Evolutionary conservation across 2,113 vertebrate genomes (phyloP).

Genomic region (Rattus rattus): DNA sequence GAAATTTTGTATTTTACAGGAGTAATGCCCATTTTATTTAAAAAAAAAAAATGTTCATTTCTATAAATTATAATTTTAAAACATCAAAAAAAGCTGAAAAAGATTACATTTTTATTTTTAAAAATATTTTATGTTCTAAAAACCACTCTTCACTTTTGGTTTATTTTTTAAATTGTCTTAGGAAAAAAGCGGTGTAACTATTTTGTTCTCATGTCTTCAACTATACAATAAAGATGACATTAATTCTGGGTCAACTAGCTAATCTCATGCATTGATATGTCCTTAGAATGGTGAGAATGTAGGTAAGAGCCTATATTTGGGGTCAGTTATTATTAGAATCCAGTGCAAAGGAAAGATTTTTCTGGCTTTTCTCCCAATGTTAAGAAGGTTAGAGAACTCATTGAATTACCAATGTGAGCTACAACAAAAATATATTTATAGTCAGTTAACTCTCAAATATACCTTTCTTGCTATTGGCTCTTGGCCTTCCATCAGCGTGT

Average conservation of each 20-base stretch:
- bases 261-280: neutral
- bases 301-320: neutral
- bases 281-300: neutral
- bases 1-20: neutral
- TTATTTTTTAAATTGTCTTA: slow-evolving; percentile 3
- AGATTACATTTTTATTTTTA: neutral
- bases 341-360: neutral
- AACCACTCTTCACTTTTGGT: neutral
- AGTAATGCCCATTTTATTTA: neutral
- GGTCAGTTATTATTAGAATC: neutral
- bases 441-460: slow-evolving; percentile 60
- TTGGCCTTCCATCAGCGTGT: slow-evolving; percentile 93
- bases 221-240: neutral
- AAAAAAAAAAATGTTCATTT: neutral
- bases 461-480: slow-evolving; percentile 99
- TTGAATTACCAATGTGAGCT: neutral
- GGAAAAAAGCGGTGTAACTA: neutral
- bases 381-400: neutral
- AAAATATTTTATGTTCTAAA: neutral
- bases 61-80: slow-evolving; percentile 35
- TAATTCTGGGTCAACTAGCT: neutral
- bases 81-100: neutral
- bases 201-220: slow-evolving; percentile 17
- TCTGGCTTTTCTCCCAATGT: neutral
- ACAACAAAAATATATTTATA: slow-evolving; percentile 30